A percentile compares a stretch with the other conserved stretches of the same genome.
Conservation (phyloP, 1,140 invertebrate species). For the Lepidurus apus region DNA sequence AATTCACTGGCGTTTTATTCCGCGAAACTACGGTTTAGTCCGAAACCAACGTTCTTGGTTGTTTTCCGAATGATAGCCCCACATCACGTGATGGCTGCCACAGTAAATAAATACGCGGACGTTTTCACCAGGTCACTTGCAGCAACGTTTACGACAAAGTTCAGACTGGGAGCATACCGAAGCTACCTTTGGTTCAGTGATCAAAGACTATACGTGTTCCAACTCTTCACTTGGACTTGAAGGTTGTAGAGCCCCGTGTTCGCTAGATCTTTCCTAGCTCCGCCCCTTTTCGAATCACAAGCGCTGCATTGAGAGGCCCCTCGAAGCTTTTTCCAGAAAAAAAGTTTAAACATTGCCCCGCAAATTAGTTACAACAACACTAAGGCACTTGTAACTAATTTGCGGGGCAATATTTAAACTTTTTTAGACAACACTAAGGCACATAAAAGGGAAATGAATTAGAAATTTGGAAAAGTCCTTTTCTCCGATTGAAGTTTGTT, state of each 20-base stretch:
- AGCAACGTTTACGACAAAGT: not conserved
- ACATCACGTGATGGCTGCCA: conserved; percentile 6
- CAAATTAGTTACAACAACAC: too few relatives aligned
- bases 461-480: too few relatives aligned
- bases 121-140: not conserved
- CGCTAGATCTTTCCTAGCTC: not conserved
- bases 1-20: not conserved
- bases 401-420: too few relatives aligned
- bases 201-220: not conserved
- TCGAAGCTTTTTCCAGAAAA: too few relatives aligned
- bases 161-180: not conserved
- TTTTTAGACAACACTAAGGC: too few relatives aligned
- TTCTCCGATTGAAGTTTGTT: too few relatives aligned
- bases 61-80: conserved; percentile 18
- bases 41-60: conserved; percentile 13
- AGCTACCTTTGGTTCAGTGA: not conserved
- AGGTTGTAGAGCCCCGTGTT: not conserved
- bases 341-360: too few relatives aligned
- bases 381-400: too few relatives aligned
- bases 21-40: not conserved
- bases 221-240: not conserved
- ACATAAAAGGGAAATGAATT: too few relatives aligned
- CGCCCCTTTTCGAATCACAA: not conserved
- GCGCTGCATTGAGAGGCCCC: too few relatives aligned
- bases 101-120: not conserved